Conservation (phyloP, 30 jellyfish, hydroid and myxozoan species). For the Rhopilema esculentum region DNA sequence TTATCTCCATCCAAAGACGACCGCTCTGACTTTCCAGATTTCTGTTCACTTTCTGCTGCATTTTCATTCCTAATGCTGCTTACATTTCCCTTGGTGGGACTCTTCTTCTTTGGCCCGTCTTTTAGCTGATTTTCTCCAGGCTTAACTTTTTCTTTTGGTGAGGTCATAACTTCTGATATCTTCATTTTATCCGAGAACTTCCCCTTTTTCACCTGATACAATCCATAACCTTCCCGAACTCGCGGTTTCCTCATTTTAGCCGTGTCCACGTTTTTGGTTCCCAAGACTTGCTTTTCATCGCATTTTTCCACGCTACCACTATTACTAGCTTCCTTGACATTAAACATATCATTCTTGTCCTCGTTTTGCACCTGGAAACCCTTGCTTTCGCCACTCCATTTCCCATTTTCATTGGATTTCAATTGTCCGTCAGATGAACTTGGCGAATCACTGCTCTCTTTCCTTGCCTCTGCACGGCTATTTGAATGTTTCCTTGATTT, state of each 20-base stretch:
- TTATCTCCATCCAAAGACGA: background rate
- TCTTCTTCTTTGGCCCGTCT: background rate
- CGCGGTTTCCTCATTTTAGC: background rate
- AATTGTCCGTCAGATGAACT: background rate
- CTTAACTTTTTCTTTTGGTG: background rate
- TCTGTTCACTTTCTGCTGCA: background rate
- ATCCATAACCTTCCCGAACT: constrained; percentile 33
- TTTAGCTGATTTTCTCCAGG: background rate
- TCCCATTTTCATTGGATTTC: background rate
- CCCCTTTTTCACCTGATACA: constrained; percentile 54
- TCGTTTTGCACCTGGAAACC: background rate
- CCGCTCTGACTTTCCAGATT: background rate
- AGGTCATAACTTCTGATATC: background rate
- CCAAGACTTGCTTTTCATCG: constrained; percentile 1
- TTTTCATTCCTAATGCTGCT: background rate
- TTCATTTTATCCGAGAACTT: constrained; percentile 45
- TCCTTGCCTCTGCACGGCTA: constrained; percentile 15
- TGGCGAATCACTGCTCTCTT: background rate
- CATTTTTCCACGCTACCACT: background rate
- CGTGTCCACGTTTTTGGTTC: background rate
- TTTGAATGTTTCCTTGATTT: constrained; percentile 12
- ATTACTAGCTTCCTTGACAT: background rate
- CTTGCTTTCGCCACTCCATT: background rate
- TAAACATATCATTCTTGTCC: background rate
- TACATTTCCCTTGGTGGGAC: background rate